A percentile compares a stretch with the other conserved stretches of the same genome.
phyloP scores from a whole-genome alignment of 2,113 vertebrate species.

The Bos indicus region DNA sequence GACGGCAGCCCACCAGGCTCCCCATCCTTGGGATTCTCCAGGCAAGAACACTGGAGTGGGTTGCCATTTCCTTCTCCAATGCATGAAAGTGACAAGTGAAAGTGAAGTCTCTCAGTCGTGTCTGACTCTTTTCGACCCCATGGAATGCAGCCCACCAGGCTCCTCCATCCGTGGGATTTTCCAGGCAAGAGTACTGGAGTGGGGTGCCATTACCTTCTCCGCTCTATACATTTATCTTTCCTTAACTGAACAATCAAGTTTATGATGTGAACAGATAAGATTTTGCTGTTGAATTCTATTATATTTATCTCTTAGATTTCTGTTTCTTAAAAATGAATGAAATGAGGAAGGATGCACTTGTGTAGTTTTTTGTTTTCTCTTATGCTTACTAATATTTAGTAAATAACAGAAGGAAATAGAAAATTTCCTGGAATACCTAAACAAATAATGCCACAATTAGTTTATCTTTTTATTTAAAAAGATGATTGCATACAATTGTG shows the following conservation, averaged over 20 bases:
- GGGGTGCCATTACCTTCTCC: too few relatives aligned
- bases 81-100: too few relatives aligned
- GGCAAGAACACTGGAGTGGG: too few relatives aligned
- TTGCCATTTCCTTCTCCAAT: too few relatives aligned
- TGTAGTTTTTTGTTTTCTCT: background rate
- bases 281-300: background rate
- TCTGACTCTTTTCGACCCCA: too few relatives aligned
- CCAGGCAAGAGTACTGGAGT: too few relatives aligned
- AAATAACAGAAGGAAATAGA: background rate
- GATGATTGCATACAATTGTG: background rate
- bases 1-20: too few relatives aligned
- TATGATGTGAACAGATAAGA: background rate
- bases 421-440: background rate
- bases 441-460: background rate
- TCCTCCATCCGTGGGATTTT: too few relatives aligned
- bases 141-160: too few relatives aligned
- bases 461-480: background rate
- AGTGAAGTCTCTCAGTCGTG: too few relatives aligned
- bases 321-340: background rate
- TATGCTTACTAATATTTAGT: background rate
- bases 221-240: background rate
- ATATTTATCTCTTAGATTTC: background rate
- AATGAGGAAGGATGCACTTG: background rate
- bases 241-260: background rate
- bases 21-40: too few relatives aligned